phyloP scores from a whole-genome alignment of 1,140 invertebrate genomes.

The Drosophila pseudoananassae region DNA sequence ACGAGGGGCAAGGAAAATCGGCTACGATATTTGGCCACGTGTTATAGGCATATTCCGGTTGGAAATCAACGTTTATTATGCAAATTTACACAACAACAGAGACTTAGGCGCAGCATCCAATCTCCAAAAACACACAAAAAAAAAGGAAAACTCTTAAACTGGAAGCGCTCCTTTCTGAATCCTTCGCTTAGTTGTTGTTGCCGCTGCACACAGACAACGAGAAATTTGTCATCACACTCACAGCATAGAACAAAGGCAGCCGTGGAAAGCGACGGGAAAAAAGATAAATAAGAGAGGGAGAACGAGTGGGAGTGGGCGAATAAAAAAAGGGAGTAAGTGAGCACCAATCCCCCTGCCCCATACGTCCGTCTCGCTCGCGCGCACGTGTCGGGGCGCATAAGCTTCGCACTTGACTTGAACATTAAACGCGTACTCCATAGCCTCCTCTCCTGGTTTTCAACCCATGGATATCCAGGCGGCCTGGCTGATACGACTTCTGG shows the following conservation, averaged over 20 bases:
- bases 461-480: conserved; percentile 56
- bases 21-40: conserved; percentile 30
- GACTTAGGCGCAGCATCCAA: conserved; percentile 47
- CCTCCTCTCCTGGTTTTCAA: not conserved
- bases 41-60: conserved; percentile 13
- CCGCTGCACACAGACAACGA: conserved; percentile 49
- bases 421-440: conserved; percentile 60
- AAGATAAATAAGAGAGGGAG: conserved; percentile 27
- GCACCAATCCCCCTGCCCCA: not conserved
- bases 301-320: conserved; percentile 12
- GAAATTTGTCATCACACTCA: conserved; percentile 72
- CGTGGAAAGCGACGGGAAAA: conserved; percentile 32
- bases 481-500: conserved; percentile 47
- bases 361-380: conserved; percentile 47
- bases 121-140: conserved; percentile 62
- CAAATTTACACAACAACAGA: conserved; percentile 47
- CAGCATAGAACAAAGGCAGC: conserved; percentile 71
- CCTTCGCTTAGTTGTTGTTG: conserved; percentile 19
- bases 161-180: conserved; percentile 26
- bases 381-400: conserved; percentile 61
- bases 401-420: conserved; percentile 77
- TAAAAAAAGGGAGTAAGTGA: conserved; percentile 1
- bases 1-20: conserved; percentile 16
- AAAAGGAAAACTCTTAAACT: conserved; percentile 34
- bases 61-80: conserved; percentile 32